These are phyloP conservation scores for Enoplosus armatus DNA, from an alignment of 2,797 vertebrate genomes.

Conservation along the genomic window DNA sequence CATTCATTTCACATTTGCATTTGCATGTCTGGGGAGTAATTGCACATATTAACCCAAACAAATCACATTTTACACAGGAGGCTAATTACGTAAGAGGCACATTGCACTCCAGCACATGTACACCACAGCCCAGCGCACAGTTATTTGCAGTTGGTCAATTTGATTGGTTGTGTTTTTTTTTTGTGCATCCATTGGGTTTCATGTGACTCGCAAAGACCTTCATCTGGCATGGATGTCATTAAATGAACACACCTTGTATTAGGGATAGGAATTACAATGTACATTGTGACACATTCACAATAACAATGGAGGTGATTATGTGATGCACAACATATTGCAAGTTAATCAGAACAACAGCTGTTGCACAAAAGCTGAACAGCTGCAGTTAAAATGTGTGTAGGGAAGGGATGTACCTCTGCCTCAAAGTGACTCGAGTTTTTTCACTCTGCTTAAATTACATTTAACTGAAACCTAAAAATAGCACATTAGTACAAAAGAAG, in stretches of 20 bases:
- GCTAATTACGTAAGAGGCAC: conserved; percentile 55
- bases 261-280: not conserved
- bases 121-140: not conserved
- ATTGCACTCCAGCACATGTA: conserved; percentile 32
- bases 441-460: not conserved
- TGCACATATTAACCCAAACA: conserved; percentile 58
- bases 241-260: conserved; percentile 11
- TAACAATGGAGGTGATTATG: conserved; percentile 28
- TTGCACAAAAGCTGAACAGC: conserved; percentile 8
- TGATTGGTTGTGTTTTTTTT: conserved; percentile 27
- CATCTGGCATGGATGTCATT: conserved; percentile 10
- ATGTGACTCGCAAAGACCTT: not conserved
- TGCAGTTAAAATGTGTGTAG: not conserved
- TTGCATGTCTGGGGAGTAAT: conserved; percentile 60
- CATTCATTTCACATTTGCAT: conserved; percentile 39
- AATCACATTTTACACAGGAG: conserved; percentile 66
- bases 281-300: not conserved
- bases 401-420: conserved; percentile 1
- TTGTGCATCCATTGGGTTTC: not conserved
- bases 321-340: conserved; percentile 7
- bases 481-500: conserved; percentile 6
- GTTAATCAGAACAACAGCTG: conserved; percentile 22
- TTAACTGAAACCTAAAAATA: conserved; percentile 1
- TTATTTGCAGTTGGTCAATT: conserved; percentile 21
- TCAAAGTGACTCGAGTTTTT: not conserved